Evolutionary conservation across 2,888 invertebrate genomes (phyloP), one percentile per base, ranked within the genome.

Genomic region (Onchidella celtica): DNA sequence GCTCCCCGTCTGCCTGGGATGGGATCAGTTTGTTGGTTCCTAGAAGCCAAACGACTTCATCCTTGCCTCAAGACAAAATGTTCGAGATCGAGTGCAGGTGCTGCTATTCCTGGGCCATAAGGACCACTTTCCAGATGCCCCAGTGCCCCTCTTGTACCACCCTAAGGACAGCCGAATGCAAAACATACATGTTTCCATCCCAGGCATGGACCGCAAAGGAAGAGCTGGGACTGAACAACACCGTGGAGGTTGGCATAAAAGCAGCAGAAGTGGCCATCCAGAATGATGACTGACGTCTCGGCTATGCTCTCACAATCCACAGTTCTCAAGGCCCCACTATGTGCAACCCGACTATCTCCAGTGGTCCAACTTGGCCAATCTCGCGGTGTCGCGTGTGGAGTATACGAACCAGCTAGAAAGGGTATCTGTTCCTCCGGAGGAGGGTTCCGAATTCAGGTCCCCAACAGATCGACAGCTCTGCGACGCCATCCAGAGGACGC

Each of bases 331-430:
- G 57, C 21, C 69, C 29, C 27, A 69, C 69, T 47, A 69, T 69
- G 40, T 14, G 4, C n/a, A 29, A 69, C 21, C 69, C 69, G 69
- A 69, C 69, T 69, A 1, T 2, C 59, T 73, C 9, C 1, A 29
- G n/a, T 73, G 57, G 73, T 73, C 73, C 73, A 70, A 70, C 55
- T 47, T 70, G 38, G 70, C 40, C 6, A 47, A 69, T 40, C 69
- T 69, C 0, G 69, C 69, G 40, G 69, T 69, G 17, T 69, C 69
- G 4, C 73, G 73, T 29, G 73, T 59, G 4, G 57, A 59, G 32
- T 59, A 73, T 59, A 55, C 34, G 2, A 55, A 73, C 73, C 73
- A 73, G 73, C 73, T 73, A 34, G 29, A 32, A 59, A 38, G 73
- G 14, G 32, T 55, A 21, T 14, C 2, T 11, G 11, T 1, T 59